Evolutionary conservation across 2,113 vertebrate genomes (phyloP).

Genomic region (Sapayoa aenigma): DNA sequence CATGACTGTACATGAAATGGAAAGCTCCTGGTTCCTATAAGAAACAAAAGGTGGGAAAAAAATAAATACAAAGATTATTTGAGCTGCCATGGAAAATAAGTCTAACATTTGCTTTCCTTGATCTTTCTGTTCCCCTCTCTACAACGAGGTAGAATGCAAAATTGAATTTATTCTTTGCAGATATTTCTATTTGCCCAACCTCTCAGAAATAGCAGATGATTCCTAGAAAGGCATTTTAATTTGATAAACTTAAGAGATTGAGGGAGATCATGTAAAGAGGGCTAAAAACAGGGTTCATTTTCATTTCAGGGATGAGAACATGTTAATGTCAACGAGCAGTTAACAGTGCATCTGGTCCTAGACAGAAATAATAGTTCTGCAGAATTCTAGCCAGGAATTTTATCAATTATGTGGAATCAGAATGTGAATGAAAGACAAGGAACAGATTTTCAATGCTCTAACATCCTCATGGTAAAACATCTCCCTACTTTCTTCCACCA

Average conservation of each 20-base stretch:
- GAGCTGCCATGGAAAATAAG: background rate
- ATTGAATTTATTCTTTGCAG: conserved; percentile 28
- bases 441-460: background rate
- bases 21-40: conserved; percentile 61
- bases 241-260: background rate
- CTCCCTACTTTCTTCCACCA: background rate
- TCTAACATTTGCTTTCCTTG: conserved; percentile 18
- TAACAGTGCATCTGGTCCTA: conserved; percentile 39
- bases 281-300: conserved; percentile 24
- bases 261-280: background rate
- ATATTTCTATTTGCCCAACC: conserved; percentile 27
- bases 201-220: conserved; percentile 39
- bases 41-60: background rate
- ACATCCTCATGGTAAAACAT: background rate
- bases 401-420: conserved; percentile 11
- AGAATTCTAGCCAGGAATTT: conserved; percentile 14
- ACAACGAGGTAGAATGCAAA: background rate
- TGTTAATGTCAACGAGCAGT: conserved; percentile 25
- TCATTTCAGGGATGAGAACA: background rate
- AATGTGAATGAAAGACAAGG: conserved; percentile 8
- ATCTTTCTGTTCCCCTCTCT: background rate
- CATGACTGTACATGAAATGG: conserved; percentile 57
- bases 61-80: background rate
- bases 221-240: conserved; percentile 44
- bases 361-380: conserved; percentile 18